Conservation (phyloP, 2,113 vertebrate species). For the Tetrao urogallus region DNA sequence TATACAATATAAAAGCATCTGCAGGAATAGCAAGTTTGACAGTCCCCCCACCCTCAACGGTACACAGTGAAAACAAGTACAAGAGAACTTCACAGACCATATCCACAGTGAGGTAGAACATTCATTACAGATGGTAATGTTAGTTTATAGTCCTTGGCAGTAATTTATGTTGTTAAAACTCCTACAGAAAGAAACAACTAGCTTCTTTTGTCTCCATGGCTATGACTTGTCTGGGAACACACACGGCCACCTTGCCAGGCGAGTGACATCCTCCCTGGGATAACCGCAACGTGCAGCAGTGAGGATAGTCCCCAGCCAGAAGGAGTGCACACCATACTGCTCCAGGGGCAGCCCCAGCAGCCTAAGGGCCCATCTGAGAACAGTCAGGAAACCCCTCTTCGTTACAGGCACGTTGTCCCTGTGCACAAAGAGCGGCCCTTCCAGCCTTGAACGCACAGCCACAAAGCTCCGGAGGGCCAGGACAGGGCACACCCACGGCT, state of each 20-base stretch:
- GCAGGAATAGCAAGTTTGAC: not conserved
- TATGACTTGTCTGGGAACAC: not conserved
- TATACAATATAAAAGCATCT: not conserved
- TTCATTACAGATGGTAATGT: not conserved
- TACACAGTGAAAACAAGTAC: not conserved
- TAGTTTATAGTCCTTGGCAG: too few relatives aligned
- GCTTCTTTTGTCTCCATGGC: not conserved
- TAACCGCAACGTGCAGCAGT: fast-evolving
- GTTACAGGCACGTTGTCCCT: fast-evolving
- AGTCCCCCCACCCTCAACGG: not conserved
- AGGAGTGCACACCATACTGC: slow-evolving; percentile 17
- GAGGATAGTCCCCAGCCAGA: slow-evolving; percentile 33
- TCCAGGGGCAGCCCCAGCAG: not conserved
- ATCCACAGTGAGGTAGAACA: not conserved
- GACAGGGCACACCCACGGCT: slow-evolving; percentile 34
- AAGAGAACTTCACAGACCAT: not conserved
- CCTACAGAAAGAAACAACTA: not conserved
- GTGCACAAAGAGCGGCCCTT: slow-evolving; percentile 31
- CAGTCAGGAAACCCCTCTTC: not conserved
- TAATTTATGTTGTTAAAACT: not conserved
- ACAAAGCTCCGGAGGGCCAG: not conserved
- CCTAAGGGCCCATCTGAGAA: not conserved
- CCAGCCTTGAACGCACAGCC: fast-evolving
- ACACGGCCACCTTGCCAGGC: slow-evolving; percentile 46
- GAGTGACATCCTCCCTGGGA: not conserved